Evolutionary conservation across 2,113 vertebrate genomes (phyloP).

Genomic region (Podocnemis expansa): DNA sequence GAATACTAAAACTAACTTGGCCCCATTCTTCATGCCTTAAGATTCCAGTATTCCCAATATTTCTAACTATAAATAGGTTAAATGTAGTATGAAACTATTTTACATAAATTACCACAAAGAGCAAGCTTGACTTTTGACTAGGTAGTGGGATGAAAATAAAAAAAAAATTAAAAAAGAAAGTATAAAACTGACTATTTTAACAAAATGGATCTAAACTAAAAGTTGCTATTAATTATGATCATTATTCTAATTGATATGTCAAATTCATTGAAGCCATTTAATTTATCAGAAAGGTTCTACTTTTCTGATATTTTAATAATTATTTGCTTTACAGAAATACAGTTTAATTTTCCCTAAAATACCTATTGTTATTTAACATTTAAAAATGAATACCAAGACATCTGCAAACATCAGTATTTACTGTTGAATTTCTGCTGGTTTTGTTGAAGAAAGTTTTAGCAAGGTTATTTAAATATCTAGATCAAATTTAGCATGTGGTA

Average conservation of each 20-base stretch:
- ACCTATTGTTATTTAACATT: rapidly evolving
- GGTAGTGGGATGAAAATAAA: background rate
- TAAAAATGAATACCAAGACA: background rate
- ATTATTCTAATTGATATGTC: background rate
- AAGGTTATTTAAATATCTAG: background rate
- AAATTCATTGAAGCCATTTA: background rate
- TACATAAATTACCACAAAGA: rapidly evolving
- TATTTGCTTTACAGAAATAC: background rate
- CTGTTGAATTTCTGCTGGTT: background rate
- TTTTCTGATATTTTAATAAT: background rate
- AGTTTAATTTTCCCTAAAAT: background rate
- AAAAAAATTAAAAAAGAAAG: background rate
- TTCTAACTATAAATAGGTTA: background rate
- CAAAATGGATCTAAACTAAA: background rate
- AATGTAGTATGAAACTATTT: rapidly evolving
- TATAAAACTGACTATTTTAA: background rate
- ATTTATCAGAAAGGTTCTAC: background rate
- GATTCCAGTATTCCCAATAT: background rate
- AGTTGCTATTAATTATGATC: background rate
- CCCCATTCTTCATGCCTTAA: background rate
- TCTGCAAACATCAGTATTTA: background rate
- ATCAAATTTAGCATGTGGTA: background rate
- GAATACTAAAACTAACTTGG: background rate
- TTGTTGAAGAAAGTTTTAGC: background rate
- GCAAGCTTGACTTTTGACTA: rapidly evolving